Percentiles rank a stretch among this genome's conserved stretches.
Conservation (phyloP, 2,888 invertebrate species). For the Thereva unica region DNA sequence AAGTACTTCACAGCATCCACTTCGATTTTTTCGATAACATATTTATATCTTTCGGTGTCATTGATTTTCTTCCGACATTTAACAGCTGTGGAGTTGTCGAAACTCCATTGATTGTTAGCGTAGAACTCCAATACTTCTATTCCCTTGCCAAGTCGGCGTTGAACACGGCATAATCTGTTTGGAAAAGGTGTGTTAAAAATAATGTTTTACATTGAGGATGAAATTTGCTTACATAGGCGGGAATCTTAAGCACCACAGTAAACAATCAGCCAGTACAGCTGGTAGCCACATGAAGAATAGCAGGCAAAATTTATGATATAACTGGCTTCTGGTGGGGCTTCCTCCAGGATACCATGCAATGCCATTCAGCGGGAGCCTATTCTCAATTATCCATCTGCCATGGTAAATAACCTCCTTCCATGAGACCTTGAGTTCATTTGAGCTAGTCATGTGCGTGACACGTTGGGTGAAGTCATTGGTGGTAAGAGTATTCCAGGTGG, state of each 20-base stretch:
- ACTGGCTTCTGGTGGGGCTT: constrained; percentile 78
- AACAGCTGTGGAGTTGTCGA: constrained; percentile 71
- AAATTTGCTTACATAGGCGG: constrained; percentile 77
- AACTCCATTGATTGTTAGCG: constrained; percentile 90
- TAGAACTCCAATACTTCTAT: constrained; percentile 91
- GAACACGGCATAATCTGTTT: constrained; percentile 77
- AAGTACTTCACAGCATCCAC: constrained; percentile 83
- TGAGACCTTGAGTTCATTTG: constrained; percentile 77
- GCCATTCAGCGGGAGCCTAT: constrained; percentile 82
- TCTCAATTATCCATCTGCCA: constrained; percentile 75
- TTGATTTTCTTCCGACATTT: constrained; percentile 66
- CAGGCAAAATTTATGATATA: constrained; percentile 80
- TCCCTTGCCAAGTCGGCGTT: constrained; percentile 80
- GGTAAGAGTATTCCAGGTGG: constrained; percentile 68
- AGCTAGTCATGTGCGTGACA: constrained; percentile 77
- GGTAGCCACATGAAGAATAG: constrained; percentile 90
- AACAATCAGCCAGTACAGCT: constrained; percentile 79
- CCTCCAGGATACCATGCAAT: constrained; percentile 87
- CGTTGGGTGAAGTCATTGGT: constrained; percentile 59
- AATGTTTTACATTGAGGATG: neutral
- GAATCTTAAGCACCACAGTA: constrained; percentile 79
- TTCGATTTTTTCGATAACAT: constrained; percentile 68
- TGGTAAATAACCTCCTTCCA: constrained; percentile 89
- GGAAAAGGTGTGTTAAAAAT: neutral
- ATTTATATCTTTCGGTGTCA: constrained; percentile 66